A percentile compares a stretch with the other conserved stretches of the same genome.
Conservation (phyloP, 2,888 invertebrate species). For the Trisateles emortualis region DNA sequence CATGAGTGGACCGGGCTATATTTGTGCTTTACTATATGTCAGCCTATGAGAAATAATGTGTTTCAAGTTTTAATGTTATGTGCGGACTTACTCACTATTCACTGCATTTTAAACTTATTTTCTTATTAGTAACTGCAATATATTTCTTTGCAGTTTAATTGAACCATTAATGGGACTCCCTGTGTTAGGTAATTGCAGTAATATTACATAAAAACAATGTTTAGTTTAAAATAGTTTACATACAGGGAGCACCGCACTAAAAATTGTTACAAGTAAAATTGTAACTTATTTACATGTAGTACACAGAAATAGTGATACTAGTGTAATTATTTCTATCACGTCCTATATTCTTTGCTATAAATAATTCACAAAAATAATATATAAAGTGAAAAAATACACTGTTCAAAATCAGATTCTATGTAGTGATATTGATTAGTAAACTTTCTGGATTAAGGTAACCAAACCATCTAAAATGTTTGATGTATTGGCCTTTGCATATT, state of each 20-base stretch:
- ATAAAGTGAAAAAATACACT: not conserved
- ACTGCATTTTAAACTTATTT: not conserved
- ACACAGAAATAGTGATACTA: not conserved
- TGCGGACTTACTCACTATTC: slow-evolving; percentile 25
- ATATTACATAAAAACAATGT: not conserved
- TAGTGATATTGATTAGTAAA: not conserved
- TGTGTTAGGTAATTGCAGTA: slow-evolving; percentile 1
- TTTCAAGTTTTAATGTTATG: slow-evolving; percentile 39
- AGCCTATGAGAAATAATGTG: slow-evolving; percentile 40
- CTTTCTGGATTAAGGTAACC: not conserved
- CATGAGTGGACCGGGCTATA: slow-evolving; percentile 40
- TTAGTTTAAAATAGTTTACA: not conserved
- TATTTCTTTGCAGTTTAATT: not conserved
- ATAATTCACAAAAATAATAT: not conserved
- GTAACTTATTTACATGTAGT: not conserved
- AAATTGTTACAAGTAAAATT: not conserved
- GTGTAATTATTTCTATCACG: not conserved
- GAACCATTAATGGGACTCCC: not conserved
- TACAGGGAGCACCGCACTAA: not conserved
- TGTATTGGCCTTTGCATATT: not conserved
- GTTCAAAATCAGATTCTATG: not conserved
- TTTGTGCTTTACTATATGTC: slow-evolving; percentile 31
- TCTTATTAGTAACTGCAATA: not conserved
- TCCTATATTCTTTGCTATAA: not conserved
- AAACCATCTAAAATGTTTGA: not conserved